Conservation (phyloP, 2,888 invertebrate species). For the Cephus rjabovi region DNA sequence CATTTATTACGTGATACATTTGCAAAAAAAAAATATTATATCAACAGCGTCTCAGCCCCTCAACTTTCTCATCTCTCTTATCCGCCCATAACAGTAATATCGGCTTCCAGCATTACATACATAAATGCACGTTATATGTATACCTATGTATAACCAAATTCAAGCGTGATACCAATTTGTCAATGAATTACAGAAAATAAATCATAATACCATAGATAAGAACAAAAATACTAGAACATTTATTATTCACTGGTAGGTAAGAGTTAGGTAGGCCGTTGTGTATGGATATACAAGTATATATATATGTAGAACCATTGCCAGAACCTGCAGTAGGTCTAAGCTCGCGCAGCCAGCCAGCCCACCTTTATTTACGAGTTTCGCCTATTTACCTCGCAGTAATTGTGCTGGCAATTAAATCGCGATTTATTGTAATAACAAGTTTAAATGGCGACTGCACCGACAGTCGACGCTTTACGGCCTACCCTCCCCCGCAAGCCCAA, state of each 20-base stretch:
- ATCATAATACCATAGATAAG: not conserved
- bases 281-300: not conserved
- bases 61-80: not conserved
- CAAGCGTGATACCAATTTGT: not conserved
- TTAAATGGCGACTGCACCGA: constrained; percentile 36
- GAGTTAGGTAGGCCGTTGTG: not conserved
- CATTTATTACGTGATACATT: not conserved
- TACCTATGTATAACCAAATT: not conserved
- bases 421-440: constrained; percentile 59
- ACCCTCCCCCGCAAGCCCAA: constrained; percentile 21
- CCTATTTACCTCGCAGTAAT: constrained; percentile 48
- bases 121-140: not conserved
- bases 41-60: not conserved
- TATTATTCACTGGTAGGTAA: not conserved
- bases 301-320: not conserved
- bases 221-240: not conserved
- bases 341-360: constrained; percentile 23
- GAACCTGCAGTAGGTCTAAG: not conserved
- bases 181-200: not conserved
- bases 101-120: not conserved
- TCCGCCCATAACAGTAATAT: not conserved
- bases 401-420: constrained; percentile 49
- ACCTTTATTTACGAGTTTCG: constrained; percentile 51
- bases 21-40: not conserved
- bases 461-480: not conserved